Evolutionary conservation across 2,113 vertebrate species (phyloP).

Genomic region (Phrynocephalus versicolor): DNA sequence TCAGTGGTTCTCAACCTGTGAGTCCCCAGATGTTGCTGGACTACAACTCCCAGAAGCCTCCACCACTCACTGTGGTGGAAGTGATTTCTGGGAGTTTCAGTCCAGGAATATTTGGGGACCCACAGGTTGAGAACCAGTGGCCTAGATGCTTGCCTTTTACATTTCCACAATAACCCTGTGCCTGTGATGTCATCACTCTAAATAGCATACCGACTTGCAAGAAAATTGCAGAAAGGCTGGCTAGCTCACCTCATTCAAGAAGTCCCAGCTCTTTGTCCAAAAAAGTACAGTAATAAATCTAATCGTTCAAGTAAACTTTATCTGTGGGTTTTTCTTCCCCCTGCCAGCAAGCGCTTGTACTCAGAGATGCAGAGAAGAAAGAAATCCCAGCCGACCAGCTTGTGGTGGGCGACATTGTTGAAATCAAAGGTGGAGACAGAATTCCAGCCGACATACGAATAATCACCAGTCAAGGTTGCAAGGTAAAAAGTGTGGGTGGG

Average conservation of each 20-base stretch:
- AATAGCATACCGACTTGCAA: not conserved
- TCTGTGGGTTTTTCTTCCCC: not conserved
- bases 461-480: constrained; percentile 75
- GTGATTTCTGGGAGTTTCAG: too few relatives aligned
- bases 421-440: constrained; percentile 81
- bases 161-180: too few relatives aligned
- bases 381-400: constrained; percentile 75
- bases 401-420: constrained; percentile 80
- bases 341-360: constrained; percentile 81
- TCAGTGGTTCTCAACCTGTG: too few relatives aligned
- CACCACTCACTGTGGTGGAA: too few relatives aligned
- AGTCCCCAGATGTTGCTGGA: too few relatives aligned
- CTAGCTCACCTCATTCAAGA: not conserved
- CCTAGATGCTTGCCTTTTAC: too few relatives aligned
- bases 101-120: too few relatives aligned
- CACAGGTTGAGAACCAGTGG: too few relatives aligned
- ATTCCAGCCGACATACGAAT: constrained; percentile 81
- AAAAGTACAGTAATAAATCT: not conserved
- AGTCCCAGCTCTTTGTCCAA: not conserved
- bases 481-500: constrained; percentile 59
- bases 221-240: not conserved
- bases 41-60: too few relatives aligned
- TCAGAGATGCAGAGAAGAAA: constrained; percentile 76
- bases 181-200: too few relatives aligned
- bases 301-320: not conserved